Evolutionary conservation across 2,113 vertebrate species (phyloP), one percentile per base, ranked within the genome.

Genomic region (Heteronetta atricapilla): DNA sequence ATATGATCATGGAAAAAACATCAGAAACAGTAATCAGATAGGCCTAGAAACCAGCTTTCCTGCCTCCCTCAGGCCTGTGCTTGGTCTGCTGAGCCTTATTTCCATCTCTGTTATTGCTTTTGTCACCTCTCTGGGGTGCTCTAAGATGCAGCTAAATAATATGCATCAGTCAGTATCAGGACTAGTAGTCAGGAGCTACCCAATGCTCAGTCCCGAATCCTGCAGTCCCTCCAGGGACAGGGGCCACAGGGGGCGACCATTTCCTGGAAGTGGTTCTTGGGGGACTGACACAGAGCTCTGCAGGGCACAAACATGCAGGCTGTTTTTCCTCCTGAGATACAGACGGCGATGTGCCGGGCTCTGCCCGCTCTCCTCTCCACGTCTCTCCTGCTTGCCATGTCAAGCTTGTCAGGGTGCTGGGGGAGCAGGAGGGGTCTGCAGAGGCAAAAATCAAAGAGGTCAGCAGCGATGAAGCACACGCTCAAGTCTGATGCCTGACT

Each of bases 271-370:
- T 26, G 11, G 36, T 56, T 73, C 64, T 40, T 20, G 38, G 21
- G 11, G 29, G 21, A 20, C 5, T 31, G 52, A 38, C 29, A 13
- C 20, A 36, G 22, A 23, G 36, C 15, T 77, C 72, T 64, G 33
- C 0, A 2, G 26, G 33, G 21, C 31, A 16, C 38, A 48, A 73
- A 46, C 18, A 34, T 4, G 44, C 17, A 5, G 1, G 0, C 31
- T 79, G 31, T 5, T 67, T 88, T 74, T 33, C 26, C 34, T 74
- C 40, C 46, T 5, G 1, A 48, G 79, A 80, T 5, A 18, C 42
- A 52, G n/a, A 5, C 3, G 48, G 50, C 13, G 12, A 52, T 52
- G 13, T 7, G 13, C 22, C 7, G 3, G 50, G 50, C 50, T 52
- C 50, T 52, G 50, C 50, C 23, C 4, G 50, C 50, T 52, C 50